Evolutionary conservation across 2,888 invertebrate species (phyloP), one percentile per base, ranked within the genome.

Genomic region (Drosophila atripex): DNA sequence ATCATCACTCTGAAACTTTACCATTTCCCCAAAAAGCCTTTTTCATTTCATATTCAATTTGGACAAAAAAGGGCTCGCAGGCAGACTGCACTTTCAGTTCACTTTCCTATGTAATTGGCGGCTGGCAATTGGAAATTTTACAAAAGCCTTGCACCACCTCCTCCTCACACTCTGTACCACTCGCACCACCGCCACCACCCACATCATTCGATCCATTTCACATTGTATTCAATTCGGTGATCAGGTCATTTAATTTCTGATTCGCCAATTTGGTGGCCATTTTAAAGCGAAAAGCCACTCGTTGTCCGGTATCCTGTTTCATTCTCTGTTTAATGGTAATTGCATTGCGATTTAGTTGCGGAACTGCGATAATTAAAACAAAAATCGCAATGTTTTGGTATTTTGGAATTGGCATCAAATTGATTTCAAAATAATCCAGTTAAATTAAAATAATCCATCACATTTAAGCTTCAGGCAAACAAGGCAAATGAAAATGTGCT

Each of bases 181-280:
- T 30, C 23, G 2, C 5, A n/a, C 1, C 30, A 3, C 11, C 9
- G 4, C 21, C 14, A 14, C 6, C 23, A 38, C 8, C 54, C 57
- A 54, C 14, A 16, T 14, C 28, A 30, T 46, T 30, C 54, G 56
- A 51, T 53, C 59, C 50, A 57, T 69, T 65, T 59, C 54, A 14
- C 54, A 68, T 72, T 57, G 64, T 75, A 71, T 77, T 75, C 39
- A 84, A 75, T 73, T 69, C 63, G 60, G 64, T 77, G 75, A 84
- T 68, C 80, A 74, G 80, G 80, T 75, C 78, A 77, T 84, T 79
- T 80, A 73, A 75, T 77, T 80, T 73, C 59, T 77, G 64, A 59
- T 52, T 70, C 56, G 38, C 23, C 56, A 32, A 60, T 63, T 73
- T 65, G 61, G n/a, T 28, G 49, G 23, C 21, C 49, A 28, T 71